Evolutionary conservation across 2,113 vertebrate species (phyloP), one percentile per base, ranked within the genome.

Genomic region (Microcebus murinus): DNA sequence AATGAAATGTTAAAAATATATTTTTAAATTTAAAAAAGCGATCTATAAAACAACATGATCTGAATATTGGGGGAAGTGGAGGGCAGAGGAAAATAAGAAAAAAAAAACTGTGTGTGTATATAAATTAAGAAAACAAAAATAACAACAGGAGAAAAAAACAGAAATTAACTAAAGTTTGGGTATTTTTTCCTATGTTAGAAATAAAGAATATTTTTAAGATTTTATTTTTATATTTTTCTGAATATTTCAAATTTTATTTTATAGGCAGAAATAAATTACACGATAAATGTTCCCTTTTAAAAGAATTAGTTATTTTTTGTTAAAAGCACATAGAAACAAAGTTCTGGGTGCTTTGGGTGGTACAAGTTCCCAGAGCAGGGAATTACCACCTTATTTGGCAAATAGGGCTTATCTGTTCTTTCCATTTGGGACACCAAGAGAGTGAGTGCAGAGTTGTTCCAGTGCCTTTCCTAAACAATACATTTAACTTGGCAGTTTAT

Each of bases 351-450:
- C 29, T 39, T 1, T 55, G 31, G n/a, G 39, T 4, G 4, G 86
- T 50, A 81, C 89, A 55, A 10, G 57, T 83, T 31, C 59, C 50
- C 48, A 65, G 74, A 36, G 42, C 10, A 57, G 23, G 0, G 8
- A 36, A n/a, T 61, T 80, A 67, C 65, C 76, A 10, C 59, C 7
- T 17, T 67, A 2, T 63, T 52, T 59, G 68, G 76, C 71, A 68
- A 86, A 84, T 29, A 88, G 27, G 18, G 11, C 70, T 94, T 85
- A 42, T 84, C 70, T 67, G 25, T 94, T 87, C 87, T 80, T 96
- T 73, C 70, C 68, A 80, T 76, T 90, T 7, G n/a, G 74, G 21
- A 74, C 61, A 92, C 31, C 15, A 14, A 61, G n/a, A 77, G 57
- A 67, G 21, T 31, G 36, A 74, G n/a, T 34, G 13, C 4, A 10